Percentiles rank a stretch among this genome's conserved stretches.
phyloP scores from a whole-genome alignment of 2,113 vertebrate species.

The Empidonax alnorum region DNA sequence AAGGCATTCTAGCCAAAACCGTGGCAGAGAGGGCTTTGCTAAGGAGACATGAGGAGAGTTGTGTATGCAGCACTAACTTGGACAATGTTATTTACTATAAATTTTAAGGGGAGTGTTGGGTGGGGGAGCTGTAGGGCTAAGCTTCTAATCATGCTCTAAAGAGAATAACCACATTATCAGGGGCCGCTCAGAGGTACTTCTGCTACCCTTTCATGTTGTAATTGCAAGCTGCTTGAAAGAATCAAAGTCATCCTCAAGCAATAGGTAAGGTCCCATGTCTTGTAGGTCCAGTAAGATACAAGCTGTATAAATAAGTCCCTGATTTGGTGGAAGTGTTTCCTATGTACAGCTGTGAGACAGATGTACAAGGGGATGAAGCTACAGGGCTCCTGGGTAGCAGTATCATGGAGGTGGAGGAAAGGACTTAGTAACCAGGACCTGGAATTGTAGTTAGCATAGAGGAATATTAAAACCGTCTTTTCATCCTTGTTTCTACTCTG shows the following conservation, averaged over 20 bases:
- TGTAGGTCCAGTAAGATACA: not conserved
- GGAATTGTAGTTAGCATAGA: not conserved
- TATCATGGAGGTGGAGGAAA: not conserved
- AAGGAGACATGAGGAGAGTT: not conserved
- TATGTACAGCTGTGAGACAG: not conserved
- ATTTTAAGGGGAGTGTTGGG: not conserved
- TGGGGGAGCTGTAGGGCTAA: not conserved
- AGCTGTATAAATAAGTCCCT: rapidly evolving
- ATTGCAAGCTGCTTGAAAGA: not conserved
- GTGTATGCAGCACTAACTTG: not conserved
- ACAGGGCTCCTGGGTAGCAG: not conserved
- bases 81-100: not conserved
- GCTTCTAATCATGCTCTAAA: not conserved
- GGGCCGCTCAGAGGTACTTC: not conserved
- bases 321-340: not conserved
- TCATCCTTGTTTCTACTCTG: not conserved
- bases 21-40: not conserved
- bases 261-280: not conserved
- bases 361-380: not conserved
- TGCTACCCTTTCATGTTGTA: not conserved
- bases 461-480: not conserved
- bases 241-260: not conserved
- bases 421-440: not conserved
- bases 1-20: constrained; percentile 58
- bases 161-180: not conserved